Percentiles rank a stretch among this genome's conserved stretches.
Conservation (phyloP, 2,113 vertebrate genomes). For the Muntiacus muntjak region DNA sequence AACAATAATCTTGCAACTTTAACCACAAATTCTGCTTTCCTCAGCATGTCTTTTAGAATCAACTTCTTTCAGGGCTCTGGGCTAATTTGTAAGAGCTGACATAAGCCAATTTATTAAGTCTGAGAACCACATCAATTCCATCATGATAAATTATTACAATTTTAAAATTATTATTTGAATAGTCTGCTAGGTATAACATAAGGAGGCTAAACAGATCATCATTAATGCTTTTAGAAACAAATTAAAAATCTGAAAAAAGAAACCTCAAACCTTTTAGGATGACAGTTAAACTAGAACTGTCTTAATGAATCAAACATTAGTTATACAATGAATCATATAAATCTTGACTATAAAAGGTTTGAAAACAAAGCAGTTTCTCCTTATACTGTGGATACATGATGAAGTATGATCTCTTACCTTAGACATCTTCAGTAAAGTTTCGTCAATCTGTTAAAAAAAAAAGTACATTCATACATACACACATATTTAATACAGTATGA, state of each 20-base stretch:
- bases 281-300: not conserved
- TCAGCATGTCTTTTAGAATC: not conserved
- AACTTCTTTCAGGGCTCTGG: not conserved
- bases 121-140: not conserved
- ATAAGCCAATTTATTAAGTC: not conserved
- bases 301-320: not conserved
- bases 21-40: not conserved
- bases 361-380: not conserved
- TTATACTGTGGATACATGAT: not conserved
- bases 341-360: not conserved
- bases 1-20: not conserved
- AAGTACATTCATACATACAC: fast-evolving
- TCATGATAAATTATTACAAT: not conserved
- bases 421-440: conserved; percentile 76
- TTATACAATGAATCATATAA: not conserved
- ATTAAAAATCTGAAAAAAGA: not conserved
- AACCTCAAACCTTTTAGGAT: not conserved
- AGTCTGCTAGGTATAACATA: not conserved
- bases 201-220: not conserved
- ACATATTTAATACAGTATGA: conserved; percentile 16
- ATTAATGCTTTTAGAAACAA: not conserved
- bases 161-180: conserved; percentile 15
- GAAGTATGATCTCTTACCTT: conserved; percentile 77
- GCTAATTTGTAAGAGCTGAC: not conserved
- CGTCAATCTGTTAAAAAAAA: conserved; percentile 66